A percentile compares a stretch with the other conserved stretches of the same genome.
Conservation (phyloP, 2,113 vertebrate species). For the Carassius carassius region DNA sequence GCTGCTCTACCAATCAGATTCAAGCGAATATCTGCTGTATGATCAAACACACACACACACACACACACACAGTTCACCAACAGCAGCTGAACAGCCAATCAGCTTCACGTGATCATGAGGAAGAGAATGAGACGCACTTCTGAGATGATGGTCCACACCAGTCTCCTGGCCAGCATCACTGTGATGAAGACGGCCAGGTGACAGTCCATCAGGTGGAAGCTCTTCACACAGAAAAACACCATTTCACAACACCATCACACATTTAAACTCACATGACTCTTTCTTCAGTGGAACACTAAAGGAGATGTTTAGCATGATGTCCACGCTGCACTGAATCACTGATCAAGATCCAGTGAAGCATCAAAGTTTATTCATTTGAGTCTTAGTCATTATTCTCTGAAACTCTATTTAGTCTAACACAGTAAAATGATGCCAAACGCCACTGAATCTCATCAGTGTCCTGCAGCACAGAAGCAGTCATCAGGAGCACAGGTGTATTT, state of each 20-base stretch:
- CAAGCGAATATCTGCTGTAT: too few species aligned
- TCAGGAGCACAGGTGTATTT: too few species aligned
- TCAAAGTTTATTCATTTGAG: too few species aligned
- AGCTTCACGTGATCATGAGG: too few species aligned
- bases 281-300: background rate
- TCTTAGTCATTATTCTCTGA: background rate
- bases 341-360: background rate
- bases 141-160: slow-evolving; percentile 95
- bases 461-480: too few species aligned
- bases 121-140: slow-evolving; percentile 78
- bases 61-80: background rate
- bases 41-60: too few species aligned
- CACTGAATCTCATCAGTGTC: background rate
- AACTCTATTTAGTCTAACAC: background rate
- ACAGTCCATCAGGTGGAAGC: slow-evolving; percentile 98
- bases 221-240: slow-evolving; percentile 73
- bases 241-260: background rate
- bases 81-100: too few species aligned
- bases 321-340: background rate
- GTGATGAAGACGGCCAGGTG: slow-evolving; percentile 97
- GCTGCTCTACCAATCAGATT: too few species aligned
- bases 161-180: slow-evolving; percentile 95
- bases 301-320: background rate
- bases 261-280: background rate
- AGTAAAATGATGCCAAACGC: too few species aligned